Percentiles rank a stretch among this genome's conserved stretches.
Evolutionary conservation across 2,797 vertebrate genomes (phyloP).

Genomic region (Thalassophryne amazonica): DNA sequence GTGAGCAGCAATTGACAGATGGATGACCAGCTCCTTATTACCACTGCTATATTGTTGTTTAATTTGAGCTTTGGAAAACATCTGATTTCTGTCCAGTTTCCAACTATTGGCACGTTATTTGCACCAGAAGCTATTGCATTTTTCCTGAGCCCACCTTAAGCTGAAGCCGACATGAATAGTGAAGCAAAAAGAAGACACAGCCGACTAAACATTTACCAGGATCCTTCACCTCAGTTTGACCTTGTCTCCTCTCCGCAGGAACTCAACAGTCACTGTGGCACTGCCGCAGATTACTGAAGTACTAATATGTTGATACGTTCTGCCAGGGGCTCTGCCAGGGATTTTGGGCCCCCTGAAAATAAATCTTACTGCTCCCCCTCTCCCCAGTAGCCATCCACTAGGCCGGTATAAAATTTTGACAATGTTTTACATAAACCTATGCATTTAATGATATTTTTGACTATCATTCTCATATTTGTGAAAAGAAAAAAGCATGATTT

Average conservation of each 20-base stretch:
- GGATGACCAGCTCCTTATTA: conserved; percentile 32
- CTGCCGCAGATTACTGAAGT: too few relatives aligned
- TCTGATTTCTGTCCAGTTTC: conserved; percentile 1
- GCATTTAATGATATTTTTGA: too few relatives aligned
- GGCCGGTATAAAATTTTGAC: too few relatives aligned
- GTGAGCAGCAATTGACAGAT: conserved; percentile 27
- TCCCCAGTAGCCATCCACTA: too few relatives aligned
- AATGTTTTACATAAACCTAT: too few relatives aligned
- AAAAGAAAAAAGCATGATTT: too few relatives aligned
- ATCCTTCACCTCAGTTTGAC: conserved; percentile 31
- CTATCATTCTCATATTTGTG: too few relatives aligned
- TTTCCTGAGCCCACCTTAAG: background rate
- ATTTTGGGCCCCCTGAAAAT: too few relatives aligned
- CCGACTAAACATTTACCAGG: background rate
- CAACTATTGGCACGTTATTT: background rate
- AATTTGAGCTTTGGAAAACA: conserved; percentile 14
- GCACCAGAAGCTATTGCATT: background rate
- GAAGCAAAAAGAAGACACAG: conserved; percentile 14
- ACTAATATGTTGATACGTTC: too few relatives aligned
- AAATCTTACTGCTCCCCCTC: too few relatives aligned
- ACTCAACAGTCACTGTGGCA: conserved; percentile 15
- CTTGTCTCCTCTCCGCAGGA: conserved; percentile 19
- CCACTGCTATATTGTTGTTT: conserved; percentile 11
- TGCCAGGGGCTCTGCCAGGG: too few relatives aligned
- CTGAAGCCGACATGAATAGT: too few relatives aligned